Percentiles rank a stretch among this genome's conserved stretches.
phyloP scores from a whole-genome alignment of 2,113 vertebrate genomes.

The Pluvialis apricaria region DNA sequence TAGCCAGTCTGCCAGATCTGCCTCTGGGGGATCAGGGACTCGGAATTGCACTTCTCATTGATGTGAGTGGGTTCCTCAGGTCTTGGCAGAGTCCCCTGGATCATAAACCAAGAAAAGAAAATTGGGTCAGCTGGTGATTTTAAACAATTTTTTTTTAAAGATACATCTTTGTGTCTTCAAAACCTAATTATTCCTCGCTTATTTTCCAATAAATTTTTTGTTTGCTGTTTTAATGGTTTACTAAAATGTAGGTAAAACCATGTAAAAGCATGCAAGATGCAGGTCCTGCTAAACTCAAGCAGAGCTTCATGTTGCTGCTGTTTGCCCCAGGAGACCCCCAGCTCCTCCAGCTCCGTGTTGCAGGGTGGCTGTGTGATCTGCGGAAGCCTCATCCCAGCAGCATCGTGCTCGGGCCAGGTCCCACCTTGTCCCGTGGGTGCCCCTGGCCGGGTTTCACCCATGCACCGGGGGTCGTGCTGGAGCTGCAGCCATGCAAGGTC shows the following conservation, averaged over 20 bases:
- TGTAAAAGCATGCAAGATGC: neutral
- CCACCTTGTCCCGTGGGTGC: neutral
- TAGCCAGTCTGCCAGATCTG: neutral
- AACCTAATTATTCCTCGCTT: neutral
- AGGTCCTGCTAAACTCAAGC: neutral
- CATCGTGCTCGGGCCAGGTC: fast-evolving
- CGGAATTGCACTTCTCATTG: fast-evolving
- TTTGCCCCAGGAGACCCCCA: neutral
- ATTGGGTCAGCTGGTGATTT: neutral
- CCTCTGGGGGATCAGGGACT: neutral
- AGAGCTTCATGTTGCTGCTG: neutral
- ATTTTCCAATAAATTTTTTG: neutral
- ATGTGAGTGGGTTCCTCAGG: neutral
- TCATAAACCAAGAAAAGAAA: neutral
- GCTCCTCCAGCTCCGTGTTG: neutral
- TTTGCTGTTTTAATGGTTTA: neutral
- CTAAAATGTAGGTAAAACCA: neutral
- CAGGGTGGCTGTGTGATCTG: fast-evolving
- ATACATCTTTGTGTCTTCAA: neutral
- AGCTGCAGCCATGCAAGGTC: neutral
- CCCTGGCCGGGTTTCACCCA: neutral
- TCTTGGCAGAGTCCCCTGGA: neutral
- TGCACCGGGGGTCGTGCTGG: neutral
- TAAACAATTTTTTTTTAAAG: neutral
- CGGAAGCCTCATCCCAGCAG: neutral